phyloP scores from a whole-genome alignment of 2,113 vertebrate genomes.

The Columbina picui region DNA sequence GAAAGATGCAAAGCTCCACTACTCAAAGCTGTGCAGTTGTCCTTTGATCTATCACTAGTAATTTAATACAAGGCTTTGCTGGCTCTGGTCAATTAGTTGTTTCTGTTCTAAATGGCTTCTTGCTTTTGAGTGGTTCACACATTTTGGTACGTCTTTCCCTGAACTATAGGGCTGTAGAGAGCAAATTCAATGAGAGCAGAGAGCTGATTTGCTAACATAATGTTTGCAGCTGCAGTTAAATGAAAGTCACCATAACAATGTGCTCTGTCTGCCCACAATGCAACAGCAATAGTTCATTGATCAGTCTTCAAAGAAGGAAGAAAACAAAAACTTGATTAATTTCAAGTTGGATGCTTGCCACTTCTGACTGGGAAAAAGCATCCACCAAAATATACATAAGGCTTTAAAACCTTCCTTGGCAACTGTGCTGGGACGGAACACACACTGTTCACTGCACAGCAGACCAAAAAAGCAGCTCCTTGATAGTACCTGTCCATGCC shows the following conservation, averaged over 20 bases:
- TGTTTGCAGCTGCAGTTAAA: constrained; percentile 22
- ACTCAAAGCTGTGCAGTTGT: constrained; percentile 29
- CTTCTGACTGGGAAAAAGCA: neutral
- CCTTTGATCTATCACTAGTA: constrained; percentile 42
- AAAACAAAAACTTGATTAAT: neutral
- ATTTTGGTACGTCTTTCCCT: neutral
- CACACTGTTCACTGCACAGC: fast-evolving
- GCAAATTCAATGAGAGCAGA: neutral
- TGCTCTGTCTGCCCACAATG: neutral
- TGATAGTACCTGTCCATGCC: fast-evolving
- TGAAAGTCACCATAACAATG: neutral
- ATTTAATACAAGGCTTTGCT: constrained; percentile 36
- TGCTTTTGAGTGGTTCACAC: neutral
- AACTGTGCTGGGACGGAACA: neutral
- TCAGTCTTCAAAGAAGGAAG: neutral
- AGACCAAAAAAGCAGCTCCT: neutral
- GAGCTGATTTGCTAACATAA: neutral
- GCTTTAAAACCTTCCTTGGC: neutral
- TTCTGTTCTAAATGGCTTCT: constrained; percentile 24
- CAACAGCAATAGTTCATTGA: neutral
- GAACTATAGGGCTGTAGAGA: neutral
- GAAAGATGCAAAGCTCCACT: constrained; percentile 36
- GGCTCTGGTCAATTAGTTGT: neutral
- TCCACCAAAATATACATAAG: neutral
- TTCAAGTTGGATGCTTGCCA: neutral